Base-by-base conservation (phyloP, 2,888 invertebrate genomes). In the Merodon equestris region DNA sequence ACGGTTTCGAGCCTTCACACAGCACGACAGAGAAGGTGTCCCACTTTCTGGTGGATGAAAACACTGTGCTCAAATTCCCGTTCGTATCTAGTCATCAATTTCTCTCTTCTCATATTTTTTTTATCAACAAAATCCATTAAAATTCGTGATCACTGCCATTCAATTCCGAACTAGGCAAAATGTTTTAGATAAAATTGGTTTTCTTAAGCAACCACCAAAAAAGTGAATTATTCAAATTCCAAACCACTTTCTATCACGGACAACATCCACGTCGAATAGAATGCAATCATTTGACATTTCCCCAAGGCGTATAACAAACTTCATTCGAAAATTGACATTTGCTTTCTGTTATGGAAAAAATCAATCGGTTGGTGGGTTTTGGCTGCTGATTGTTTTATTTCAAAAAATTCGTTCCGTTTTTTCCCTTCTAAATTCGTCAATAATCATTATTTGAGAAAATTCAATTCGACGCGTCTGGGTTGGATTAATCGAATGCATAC, bases 311-410 rank as follows among this genome's bases (percentile, higher is more conserved):
- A 70, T 70, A 70, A 54, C 47, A 70, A 9, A 38, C 34, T 70
- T 54, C 54, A 48, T 40, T 51, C 13, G 45, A 42, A 47, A 44
- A 42, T 54, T 76, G 67, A 68, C 61, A 73, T 13, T 19, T 61
- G 51, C 47, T 73, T 71, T 77, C 48, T 77, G 77, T 77, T 77
- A 51, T 57, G 51, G 77, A 77, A 77, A 77, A 71, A 77, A 77
- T 77, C 77, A 77, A 77, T 77, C 77, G 57, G 61, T 77, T 77
- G 67, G 67, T 68, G 45, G 51, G 27, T 60, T 63, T 63, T 48
- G 48, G 38, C 57, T 53, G 67, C 57, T 67, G 19, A 57, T 15
- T 47, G 36, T 47, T 61, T 67, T 53, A 40, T 63, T 77, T 40
- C 53, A 7, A 61, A 53, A 54, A 14, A 61, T 17, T 17, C 19